Percentiles rank a stretch among this genome's conserved stretches.
phyloP scores from a whole-genome alignment of 2,113 vertebrate species.

The Excalfactoria chinensis region DNA sequence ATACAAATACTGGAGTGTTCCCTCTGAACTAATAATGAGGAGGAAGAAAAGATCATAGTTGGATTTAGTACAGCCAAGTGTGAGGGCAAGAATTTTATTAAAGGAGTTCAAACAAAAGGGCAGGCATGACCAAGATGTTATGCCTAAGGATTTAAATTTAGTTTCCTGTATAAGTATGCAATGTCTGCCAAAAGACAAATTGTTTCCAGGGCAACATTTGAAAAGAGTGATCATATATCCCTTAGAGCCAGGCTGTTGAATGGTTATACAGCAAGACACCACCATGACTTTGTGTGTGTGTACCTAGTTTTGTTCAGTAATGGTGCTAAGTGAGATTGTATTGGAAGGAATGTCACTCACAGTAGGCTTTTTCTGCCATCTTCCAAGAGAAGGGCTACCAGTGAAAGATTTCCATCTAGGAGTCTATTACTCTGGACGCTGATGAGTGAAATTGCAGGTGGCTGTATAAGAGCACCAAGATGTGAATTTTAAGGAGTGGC shows the following conservation, averaged over 20 bases:
- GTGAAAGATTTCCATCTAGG: background rate
- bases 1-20: slow-evolving; percentile 64
- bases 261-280: background rate
- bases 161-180: slow-evolving; percentile 67
- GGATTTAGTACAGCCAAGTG: slow-evolving; percentile 75
- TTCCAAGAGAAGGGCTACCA: background rate
- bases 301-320: background rate
- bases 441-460: background rate
- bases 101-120: slow-evolving; percentile 75
- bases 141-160: slow-evolving; percentile 77
- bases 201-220: slow-evolving; percentile 75
- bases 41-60: slow-evolving; percentile 76
- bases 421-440: background rate
- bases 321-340: background rate
- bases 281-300: background rate
- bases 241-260: slow-evolving; percentile 20
- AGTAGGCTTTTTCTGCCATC: background rate
- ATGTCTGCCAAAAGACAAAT: slow-evolving; percentile 73
- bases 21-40: slow-evolving; percentile 74
- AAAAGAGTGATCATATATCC: slow-evolving; percentile 65
- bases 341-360: background rate
- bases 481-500: background rate
- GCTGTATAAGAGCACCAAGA: background rate
- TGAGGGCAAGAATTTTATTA: slow-evolving; percentile 75
- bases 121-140: slow-evolving; percentile 74